phyloP scores from a whole-genome alignment of 2,888 invertebrate species.

The Drosophila flavopinicola region DNA sequence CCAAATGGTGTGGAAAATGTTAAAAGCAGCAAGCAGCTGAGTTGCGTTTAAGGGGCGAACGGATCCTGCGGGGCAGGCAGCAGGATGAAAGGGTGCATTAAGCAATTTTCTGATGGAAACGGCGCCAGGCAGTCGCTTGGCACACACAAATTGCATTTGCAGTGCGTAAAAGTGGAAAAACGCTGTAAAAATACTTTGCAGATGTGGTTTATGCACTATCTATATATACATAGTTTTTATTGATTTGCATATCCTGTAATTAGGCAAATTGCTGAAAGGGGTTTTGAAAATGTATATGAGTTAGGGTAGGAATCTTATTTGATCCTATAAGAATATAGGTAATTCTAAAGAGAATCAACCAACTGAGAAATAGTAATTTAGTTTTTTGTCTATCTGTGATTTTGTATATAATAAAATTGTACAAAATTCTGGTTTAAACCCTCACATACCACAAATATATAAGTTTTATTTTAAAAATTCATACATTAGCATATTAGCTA shows the following conservation, averaged over 20 bases:
- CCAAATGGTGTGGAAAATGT: conserved; percentile 50
- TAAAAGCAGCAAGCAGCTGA: conserved; percentile 28
- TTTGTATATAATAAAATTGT: too few species aligned
- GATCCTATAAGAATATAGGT: too few species aligned
- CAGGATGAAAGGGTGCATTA: conserved; percentile 43
- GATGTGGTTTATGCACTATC: conserved; percentile 8
- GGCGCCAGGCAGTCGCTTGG: conserved; percentile 65
- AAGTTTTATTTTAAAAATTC: too few species aligned
- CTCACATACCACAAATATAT: too few species aligned
- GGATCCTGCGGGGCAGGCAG: neutral
- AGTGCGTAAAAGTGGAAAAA: conserved; percentile 42
- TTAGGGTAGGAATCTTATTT: too few species aligned
- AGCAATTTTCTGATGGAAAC: conserved; percentile 50
- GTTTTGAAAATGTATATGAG: too few species aligned
- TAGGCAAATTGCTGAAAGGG: too few species aligned
- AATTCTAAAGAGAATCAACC: too few species aligned
- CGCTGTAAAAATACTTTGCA: conserved; percentile 32
- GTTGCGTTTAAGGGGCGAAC: conserved; percentile 13
- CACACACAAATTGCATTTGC: conserved; percentile 61
- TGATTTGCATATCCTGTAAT: conserved; percentile 52
- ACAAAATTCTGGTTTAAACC: too few species aligned
- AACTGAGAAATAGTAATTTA: too few species aligned
- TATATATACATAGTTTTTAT: conserved; percentile 37
- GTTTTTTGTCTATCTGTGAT: too few species aligned
- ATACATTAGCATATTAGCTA: too few species aligned